These are phyloP conservation scores for Chymomyza amoena DNA, from an alignment of 2,888 invertebrate species.

Conservation along the genomic window DNA sequence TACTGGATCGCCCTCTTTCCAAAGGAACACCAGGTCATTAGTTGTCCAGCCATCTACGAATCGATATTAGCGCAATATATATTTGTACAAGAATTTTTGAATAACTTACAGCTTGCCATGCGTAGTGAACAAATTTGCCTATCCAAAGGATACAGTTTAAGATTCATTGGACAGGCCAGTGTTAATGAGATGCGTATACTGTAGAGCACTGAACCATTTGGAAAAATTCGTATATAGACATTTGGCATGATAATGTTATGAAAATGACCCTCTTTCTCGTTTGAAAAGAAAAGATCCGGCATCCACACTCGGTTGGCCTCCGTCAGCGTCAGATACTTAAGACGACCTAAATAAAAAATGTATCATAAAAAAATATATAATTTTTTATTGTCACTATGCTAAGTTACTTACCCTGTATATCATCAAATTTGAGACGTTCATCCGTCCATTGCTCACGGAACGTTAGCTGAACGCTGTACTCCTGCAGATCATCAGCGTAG, in stretches of 20 bases:
- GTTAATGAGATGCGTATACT: slow-evolving; percentile 98
- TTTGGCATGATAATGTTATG: slow-evolving; percentile 99
- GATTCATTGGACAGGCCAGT: slow-evolving; percentile 97
- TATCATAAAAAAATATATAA: background rate
- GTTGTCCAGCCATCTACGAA: slow-evolving; percentile 96
- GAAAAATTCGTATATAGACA: slow-evolving; percentile 97
- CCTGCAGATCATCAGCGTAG: slow-evolving; percentile 80
- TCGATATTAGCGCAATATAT: background rate
- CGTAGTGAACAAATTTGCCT: slow-evolving; percentile 95
- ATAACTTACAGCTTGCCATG: slow-evolving; percentile 97
- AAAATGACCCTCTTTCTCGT: slow-evolving; percentile 98
- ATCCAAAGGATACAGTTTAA: slow-evolving; percentile 97
- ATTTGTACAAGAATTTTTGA: background rate
- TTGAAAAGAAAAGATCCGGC: slow-evolving; percentile 98
- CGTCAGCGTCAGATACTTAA: slow-evolving; percentile 94
- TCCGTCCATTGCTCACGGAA: slow-evolving; percentile 99
- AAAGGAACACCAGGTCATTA: slow-evolving; percentile 95
- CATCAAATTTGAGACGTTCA: slow-evolving; percentile 93
- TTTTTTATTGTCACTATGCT: background rate
- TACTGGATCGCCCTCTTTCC: slow-evolving; percentile 97
- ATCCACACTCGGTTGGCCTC: slow-evolving; percentile 98
- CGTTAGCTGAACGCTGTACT: slow-evolving; percentile 98
- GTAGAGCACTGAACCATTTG: slow-evolving; percentile 96
- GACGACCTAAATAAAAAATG: slow-evolving; percentile 88
- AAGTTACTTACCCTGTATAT: slow-evolving; percentile 85